These are phyloP conservation scores for Plotosus lineatus DNA, from an alignment of 2,113 vertebrate genomes.

Conservation along the genomic window DNA sequence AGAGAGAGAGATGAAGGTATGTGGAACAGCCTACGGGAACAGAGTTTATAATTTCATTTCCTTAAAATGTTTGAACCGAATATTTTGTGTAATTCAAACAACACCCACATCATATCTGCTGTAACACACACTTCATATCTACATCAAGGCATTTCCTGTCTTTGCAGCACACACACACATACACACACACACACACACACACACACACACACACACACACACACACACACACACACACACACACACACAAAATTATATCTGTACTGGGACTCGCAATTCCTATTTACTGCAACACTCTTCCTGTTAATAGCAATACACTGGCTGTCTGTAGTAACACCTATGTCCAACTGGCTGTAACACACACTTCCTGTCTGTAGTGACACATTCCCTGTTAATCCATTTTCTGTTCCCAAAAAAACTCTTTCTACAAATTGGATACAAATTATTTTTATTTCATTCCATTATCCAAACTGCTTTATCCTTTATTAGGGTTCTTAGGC, in stretches of 20 bases:
- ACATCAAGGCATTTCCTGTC: not conserved
- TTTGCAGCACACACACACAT: too few relatives aligned
- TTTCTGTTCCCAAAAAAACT: not conserved
- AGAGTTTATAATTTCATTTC: conserved; percentile 34
- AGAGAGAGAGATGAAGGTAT: not conserved
- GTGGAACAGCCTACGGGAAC: conserved; percentile 28
- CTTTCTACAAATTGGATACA: not conserved
- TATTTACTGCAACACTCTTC: not conserved
- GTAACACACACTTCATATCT: conserved; percentile 1
- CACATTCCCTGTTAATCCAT: not conserved
- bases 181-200: conserved; percentile 6
- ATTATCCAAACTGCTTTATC: too few relatives aligned
- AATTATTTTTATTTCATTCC: too few relatives aligned
- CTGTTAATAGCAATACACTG: not conserved
- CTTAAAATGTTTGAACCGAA: conserved; percentile 35
- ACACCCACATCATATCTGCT: not conserved
- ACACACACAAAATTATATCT: too few relatives aligned
- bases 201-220: not conserved
- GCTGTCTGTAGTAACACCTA: too few relatives aligned
- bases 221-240: not conserved
- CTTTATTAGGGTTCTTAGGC: too few relatives aligned
- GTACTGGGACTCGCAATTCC: not conserved
- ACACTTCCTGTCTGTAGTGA: not conserved
- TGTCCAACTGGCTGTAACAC: not conserved
- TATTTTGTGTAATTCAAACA: conserved; percentile 37